Evolutionary conservation across 2,888 invertebrate species (phyloP), one percentile per base, ranked within the genome.

Genomic region (Polylopha cassiicola): DNA sequence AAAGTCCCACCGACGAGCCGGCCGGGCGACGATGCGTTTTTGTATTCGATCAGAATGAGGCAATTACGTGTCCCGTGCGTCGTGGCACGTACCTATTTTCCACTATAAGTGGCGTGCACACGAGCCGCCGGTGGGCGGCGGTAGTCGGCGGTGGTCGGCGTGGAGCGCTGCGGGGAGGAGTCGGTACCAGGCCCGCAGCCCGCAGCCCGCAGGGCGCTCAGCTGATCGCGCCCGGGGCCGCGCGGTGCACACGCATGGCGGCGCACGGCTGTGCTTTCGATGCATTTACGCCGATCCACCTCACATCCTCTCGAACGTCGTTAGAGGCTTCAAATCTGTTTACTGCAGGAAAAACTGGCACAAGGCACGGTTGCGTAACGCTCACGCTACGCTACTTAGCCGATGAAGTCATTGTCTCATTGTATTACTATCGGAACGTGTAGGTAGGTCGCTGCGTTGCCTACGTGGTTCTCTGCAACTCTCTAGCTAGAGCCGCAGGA

Each of bases 351-450:
- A 66, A 68, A 71, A 71, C 64, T 67, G 54, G 71, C 65, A 67
- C 73, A 72, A 72, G 69, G 68, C 63, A 54, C 54, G 61, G 58
- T 77, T 79, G 72, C 73, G 70, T 72, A 78, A 79, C 62, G 60
- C 58, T 64, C 61, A 65, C 61, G 58, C 48, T 51, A 49, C 43
- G 30, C 47, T 51, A 46, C 52, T 51, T 58, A 60, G 58, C 51
- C 55, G 65, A 66, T 67, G 60, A 65, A 64, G 61, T 63, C 69
- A 65, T 65, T 71, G 70, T 69, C 60, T 62, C 55, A 53, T 55
- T 57, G 55, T 63, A 55, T 53, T 55, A 57, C 47, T 62, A 64
- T 59, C 58, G 51, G 51, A n/a, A 60, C 50, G 59, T 48, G 46
- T 46, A 52, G 52, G 53, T 55, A 53, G 58, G 56, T 50, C 41